These are phyloP conservation scores for Chloroceryle inda DNA, from an alignment of 2,797 vertebrate genomes.

Conservation along the genomic window DNA sequence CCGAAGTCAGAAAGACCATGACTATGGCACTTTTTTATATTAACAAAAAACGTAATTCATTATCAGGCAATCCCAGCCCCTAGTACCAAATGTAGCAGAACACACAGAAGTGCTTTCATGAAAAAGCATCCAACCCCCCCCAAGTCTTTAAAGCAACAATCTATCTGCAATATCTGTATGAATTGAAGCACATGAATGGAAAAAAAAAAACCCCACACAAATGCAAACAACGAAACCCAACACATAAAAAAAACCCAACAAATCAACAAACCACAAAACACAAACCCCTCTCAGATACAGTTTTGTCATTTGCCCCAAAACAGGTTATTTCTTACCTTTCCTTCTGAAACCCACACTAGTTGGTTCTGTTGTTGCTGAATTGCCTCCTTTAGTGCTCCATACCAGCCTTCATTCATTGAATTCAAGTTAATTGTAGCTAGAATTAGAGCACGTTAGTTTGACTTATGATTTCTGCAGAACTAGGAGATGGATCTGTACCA, in stretches of 20 bases:
- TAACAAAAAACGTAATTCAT: neutral
- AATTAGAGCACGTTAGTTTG: slow-evolving; percentile 60
- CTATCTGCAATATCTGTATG: neutral
- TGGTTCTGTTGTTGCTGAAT: slow-evolving; percentile 98
- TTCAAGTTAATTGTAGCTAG: slow-evolving; percentile 98
- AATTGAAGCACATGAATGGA: neutral
- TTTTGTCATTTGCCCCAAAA: neutral
- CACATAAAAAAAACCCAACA: too few relatives aligned
- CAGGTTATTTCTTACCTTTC: slow-evolving; percentile 88
- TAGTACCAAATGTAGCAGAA: neutral
- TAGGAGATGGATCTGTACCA: neutral
- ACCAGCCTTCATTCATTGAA: slow-evolving; percentile 99
- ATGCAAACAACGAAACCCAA: too few relatives aligned
- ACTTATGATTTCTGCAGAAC: neutral
- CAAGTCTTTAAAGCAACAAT: neutral
- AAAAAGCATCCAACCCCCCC: neutral
- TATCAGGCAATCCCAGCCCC: neutral
- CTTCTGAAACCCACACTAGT: slow-evolving; percentile 98
- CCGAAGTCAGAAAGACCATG: neutral
- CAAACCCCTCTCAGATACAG: neutral
- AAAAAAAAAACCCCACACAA: too few relatives aligned
- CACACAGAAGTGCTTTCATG: neutral
- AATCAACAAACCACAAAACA: too few relatives aligned
- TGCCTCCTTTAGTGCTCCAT: slow-evolving; percentile 95
- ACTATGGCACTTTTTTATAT: neutral